A percentile compares a stretch with the other conserved stretches of the same genome.
phyloP scores from a whole-genome alignment of 2,797 vertebrate species.

The Nothura maculosa region DNA sequence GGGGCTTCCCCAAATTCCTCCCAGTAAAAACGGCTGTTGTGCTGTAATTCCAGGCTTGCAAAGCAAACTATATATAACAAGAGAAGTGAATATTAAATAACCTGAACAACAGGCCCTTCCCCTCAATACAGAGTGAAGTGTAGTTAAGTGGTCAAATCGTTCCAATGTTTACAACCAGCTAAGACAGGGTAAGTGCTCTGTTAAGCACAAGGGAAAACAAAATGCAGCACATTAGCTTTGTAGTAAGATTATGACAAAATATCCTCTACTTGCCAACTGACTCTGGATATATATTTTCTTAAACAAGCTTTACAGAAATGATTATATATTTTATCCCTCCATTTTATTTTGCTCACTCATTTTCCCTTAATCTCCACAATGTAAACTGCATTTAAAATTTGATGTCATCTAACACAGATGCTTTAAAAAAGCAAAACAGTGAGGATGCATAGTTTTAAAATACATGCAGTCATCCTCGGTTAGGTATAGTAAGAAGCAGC shows the following conservation, averaged over 20 bases:
- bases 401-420: background rate
- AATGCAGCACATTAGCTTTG: background rate
- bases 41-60: background rate
- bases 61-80: background rate
- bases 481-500: background rate
- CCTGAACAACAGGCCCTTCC: background rate
- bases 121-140: background rate
- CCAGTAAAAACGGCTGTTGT: fast-evolving
- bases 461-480: background rate
- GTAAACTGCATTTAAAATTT: background rate
- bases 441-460: fast-evolving
- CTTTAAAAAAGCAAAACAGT: background rate
- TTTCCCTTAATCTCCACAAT: background rate
- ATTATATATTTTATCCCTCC: background rate
- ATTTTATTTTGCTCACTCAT: background rate
- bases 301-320: background rate
- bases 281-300: background rate
- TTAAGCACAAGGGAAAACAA: background rate
- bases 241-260: background rate
- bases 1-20: background rate
- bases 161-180: background rate
- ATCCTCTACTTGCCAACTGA: background rate
- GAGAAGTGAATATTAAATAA: background rate
- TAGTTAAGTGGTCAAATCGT: background rate
- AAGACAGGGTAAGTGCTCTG: background rate